Percentiles rank a stretch among this genome's conserved stretches.
Conservation (phyloP, 2,888 invertebrate species). For the Pollenia amentaria region DNA sequence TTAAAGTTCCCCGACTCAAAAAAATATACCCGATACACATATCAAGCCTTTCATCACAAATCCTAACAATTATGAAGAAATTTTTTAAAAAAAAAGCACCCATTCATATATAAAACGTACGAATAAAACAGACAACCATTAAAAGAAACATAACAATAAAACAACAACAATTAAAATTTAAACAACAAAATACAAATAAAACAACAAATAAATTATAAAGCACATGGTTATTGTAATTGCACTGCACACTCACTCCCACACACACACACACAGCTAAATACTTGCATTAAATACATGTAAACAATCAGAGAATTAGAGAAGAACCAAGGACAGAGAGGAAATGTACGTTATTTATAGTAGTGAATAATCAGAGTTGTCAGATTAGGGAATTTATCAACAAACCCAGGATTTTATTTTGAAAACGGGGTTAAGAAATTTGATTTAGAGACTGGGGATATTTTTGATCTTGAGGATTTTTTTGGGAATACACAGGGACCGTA, state of each 20-base stretch:
- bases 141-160: slow-evolving; percentile 52
- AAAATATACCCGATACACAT: background rate
- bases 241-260: background rate
- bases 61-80: background rate
- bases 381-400: too few relatives aligned
- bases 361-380: background rate
- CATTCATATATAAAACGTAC: slow-evolving; percentile 44
- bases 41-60: too few relatives aligned
- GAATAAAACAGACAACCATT: slow-evolving; percentile 28
- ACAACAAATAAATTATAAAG: slow-evolving; percentile 67
- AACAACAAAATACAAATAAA: slow-evolving; percentile 51
- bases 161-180: slow-evolving; percentile 39
- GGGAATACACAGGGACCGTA: too few relatives aligned
- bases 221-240: slow-evolving; percentile 46
- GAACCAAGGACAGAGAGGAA: background rate
- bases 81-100: slow-evolving; percentile 23
- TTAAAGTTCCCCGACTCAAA: background rate
- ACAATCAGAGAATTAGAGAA: slow-evolving; percentile 28
- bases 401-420: too few relatives aligned
- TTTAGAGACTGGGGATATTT: too few relatives aligned
- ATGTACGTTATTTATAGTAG: background rate
- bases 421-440: too few relatives aligned
- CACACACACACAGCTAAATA: background rate
- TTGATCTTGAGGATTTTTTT: too few relatives aligned
- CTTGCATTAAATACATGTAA: slow-evolving; percentile 33